These are phyloP conservation scores for Torymus auratus DNA, from an alignment of 2,888 invertebrate species.

Conservation along the genomic window DNA sequence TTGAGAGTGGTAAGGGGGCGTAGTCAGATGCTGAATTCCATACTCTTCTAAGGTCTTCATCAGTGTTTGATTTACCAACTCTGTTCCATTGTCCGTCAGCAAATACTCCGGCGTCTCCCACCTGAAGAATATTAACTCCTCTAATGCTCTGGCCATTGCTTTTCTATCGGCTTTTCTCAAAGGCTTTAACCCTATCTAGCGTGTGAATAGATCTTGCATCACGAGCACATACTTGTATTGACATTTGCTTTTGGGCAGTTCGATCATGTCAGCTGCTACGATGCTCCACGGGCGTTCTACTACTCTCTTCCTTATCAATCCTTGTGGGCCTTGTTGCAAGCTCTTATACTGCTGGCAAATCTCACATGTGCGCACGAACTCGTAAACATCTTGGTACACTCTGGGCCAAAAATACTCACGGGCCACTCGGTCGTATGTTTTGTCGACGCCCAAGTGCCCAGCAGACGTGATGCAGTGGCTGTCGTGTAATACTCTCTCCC, in stretches of 20 bases:
- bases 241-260: no score
- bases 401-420: neutral
- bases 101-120: slow-evolving; percentile 27
- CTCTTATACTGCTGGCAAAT: neutral
- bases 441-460: neutral
- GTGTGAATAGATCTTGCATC: no score
- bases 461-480: no score
- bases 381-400: neutral
- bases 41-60: slow-evolving; percentile 25
- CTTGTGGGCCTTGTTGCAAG: neutral
- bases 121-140: neutral
- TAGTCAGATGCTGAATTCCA: slow-evolving; percentile 39
- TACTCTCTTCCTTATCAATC: neutral
- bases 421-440: neutral
- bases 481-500: no score
- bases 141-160: no score
- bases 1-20: slow-evolving; percentile 61
- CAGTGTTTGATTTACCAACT: slow-evolving; percentile 20
- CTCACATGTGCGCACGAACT: neutral
- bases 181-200: no score
- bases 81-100: slow-evolving; percentile 34
- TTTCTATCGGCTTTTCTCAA: no score
- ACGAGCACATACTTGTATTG: no score
- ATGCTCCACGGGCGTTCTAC: no score
- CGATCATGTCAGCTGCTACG: no score